Percentiles rank a stretch among this genome's conserved stretches.
phyloP scores from a whole-genome alignment of 2,113 vertebrate species.

The Stegastes partitus region DNA sequence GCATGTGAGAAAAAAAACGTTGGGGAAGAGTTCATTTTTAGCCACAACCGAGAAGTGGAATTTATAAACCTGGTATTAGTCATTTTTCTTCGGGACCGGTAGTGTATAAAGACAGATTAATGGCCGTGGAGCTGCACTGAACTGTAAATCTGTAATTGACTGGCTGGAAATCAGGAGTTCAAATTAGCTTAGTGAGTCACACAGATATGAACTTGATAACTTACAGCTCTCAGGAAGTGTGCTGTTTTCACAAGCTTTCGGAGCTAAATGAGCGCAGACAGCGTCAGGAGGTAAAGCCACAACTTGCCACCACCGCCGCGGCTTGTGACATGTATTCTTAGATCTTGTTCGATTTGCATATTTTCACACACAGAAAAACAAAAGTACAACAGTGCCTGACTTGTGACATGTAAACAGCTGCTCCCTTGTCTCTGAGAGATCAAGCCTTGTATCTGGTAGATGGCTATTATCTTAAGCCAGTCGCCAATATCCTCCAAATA shows the following conservation, averaged over 20 bases:
- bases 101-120: slow-evolving; percentile 43
- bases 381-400: slow-evolving; percentile 24
- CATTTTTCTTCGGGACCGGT: slow-evolving; percentile 5
- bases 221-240: slow-evolving; percentile 62
- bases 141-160: slow-evolving; percentile 60
- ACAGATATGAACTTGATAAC: slow-evolving; percentile 65
- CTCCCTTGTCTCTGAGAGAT: slow-evolving; percentile 23
- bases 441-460: slow-evolving; percentile 43
- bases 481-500: slow-evolving; percentile 65
- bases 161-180: slow-evolving; percentile 51
- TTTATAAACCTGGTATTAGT: slow-evolving; percentile 56
- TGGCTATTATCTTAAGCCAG: slow-evolving; percentile 60
- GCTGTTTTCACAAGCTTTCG: slow-evolving; percentile 51
- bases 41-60: slow-evolving; percentile 14
- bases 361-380: slow-evolving; percentile 39
- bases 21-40: slow-evolving; percentile 39
- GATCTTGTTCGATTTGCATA: slow-evolving; percentile 22
- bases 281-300: slow-evolving; percentile 28
- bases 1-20: slow-evolving; percentile 48
- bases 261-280: slow-evolving; percentile 31
- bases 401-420: slow-evolving; percentile 52
- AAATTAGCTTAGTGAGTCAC: slow-evolving; percentile 67
- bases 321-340: slow-evolving; percentile 20
- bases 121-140: slow-evolving; percentile 25
- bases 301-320: slow-evolving; percentile 2